Evolutionary conservation across 1,140 invertebrate genomes (phyloP).

Genomic region (Drosophila oshimai): DNA sequence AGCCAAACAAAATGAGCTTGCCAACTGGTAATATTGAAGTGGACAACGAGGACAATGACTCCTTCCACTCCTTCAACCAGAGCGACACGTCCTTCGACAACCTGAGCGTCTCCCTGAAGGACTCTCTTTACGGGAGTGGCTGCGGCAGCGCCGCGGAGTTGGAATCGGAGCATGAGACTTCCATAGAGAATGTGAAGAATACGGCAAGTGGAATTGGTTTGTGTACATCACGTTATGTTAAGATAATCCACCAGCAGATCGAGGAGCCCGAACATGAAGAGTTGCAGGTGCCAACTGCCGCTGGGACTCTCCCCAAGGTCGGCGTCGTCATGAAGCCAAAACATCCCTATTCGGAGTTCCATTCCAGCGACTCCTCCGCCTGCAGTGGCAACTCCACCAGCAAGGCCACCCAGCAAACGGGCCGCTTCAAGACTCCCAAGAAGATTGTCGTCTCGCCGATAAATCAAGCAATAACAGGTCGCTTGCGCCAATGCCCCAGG

Average conservation of each 20-base stretch:
- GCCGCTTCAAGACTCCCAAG: not conserved
- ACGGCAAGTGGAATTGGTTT: not conserved
- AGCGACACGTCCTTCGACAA: not conserved
- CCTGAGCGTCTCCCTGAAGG: not conserved
- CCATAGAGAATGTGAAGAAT: not conserved
- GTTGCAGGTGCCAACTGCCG: no score
- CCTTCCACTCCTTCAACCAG: conserved; percentile 36
- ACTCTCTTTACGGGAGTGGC: not conserved
- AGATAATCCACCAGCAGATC: not conserved
- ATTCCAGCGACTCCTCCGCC: conserved; percentile 2
- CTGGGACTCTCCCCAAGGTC: not conserved
- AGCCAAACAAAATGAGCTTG: conserved; percentile 16
- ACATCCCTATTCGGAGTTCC: not conserved
- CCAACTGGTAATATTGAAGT: not conserved
- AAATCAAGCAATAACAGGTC: not conserved
- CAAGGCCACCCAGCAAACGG: not conserved
- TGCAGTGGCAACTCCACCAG: not conserved
- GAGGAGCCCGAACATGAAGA: not conserved
- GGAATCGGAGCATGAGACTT: conserved; percentile 4
- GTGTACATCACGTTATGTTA: not conserved
- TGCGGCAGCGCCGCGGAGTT: not conserved
- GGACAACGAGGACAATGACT: conserved; percentile 20
- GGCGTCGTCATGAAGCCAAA: not conserved
- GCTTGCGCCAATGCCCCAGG: not conserved
- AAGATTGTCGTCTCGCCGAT: conserved; percentile 5